A percentile compares a stretch with the other conserved stretches of the same genome.
phyloP scores from a whole-genome alignment of 2,888 invertebrate genomes.

The Dysmachus trigonus region DNA sequence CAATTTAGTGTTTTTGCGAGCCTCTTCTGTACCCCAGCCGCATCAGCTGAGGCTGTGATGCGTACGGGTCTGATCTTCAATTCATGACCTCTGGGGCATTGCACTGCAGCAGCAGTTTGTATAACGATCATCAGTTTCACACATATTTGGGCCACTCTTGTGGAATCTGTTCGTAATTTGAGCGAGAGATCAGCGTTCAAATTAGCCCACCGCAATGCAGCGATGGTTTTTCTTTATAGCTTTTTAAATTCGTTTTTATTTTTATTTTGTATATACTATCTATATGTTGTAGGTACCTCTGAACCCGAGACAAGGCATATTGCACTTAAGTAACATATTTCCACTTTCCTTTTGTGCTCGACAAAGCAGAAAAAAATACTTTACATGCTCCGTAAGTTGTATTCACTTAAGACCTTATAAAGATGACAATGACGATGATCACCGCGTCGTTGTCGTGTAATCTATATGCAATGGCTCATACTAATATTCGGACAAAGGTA shows the following conservation, averaged over 20 bases:
- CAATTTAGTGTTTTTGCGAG: slow-evolving; percentile 12
- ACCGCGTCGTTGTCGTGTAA: background rate
- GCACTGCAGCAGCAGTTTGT: background rate
- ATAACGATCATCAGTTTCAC: background rate
- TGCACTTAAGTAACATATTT: background rate
- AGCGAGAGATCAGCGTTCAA: background rate
- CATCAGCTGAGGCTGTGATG: background rate
- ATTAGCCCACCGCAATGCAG: background rate
- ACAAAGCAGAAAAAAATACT: background rate
- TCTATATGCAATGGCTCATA: no score
- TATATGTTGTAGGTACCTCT: background rate
- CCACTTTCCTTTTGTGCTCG: background rate
- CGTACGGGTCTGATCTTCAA: background rate
- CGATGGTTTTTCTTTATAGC: background rate
- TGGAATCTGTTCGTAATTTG: background rate
- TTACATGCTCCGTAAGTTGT: background rate
- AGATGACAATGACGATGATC: background rate
- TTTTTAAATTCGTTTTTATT: background rate
- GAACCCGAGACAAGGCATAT: background rate
- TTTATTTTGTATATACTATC: no score
- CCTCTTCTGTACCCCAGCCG: background rate
- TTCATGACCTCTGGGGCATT: background rate
- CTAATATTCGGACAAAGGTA: no score
- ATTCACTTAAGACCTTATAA: background rate
- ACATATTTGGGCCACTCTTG: background rate